Conservation (phyloP, 2,797 vertebrate genomes). For the Ceyx erithaca region DNA sequence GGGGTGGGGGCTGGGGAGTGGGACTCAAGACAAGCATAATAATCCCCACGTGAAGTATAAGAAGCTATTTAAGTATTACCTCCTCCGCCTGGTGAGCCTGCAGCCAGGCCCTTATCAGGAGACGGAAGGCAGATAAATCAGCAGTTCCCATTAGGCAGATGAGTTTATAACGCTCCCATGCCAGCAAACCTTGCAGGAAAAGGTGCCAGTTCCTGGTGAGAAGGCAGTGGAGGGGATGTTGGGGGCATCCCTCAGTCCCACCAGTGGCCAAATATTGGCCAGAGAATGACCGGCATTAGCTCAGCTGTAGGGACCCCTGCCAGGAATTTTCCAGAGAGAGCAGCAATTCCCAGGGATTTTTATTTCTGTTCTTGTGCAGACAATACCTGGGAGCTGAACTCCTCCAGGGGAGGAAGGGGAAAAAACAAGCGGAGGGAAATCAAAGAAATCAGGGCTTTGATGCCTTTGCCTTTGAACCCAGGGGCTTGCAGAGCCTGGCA, state of each 20-base stretch:
- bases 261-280: rapidly evolving
- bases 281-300: neutral
- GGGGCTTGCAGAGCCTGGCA: rapidly evolving
- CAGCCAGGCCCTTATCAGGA: conserved; percentile 32
- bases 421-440: neutral
- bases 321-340: neutral
- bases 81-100: conserved; percentile 26
- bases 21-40: neutral
- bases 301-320: neutral
- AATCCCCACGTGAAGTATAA: conserved; percentile 24
- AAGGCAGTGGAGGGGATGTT: neutral
- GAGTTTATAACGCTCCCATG: neutral
- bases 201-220: neutral
- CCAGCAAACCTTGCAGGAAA: neutral
- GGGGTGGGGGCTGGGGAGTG: neutral
- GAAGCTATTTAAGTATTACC: conserved; percentile 61
- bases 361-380: neutral
- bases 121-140: conserved; percentile 48
- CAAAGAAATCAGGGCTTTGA: neutral
- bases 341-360: neutral
- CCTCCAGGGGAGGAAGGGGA: neutral
- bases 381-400: neutral
- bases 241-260: neutral
- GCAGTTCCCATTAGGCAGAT: neutral
- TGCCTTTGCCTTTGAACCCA: neutral